Conservation (phyloP, 2,888 invertebrate genomes). For the Seladonia tumulorum region DNA sequence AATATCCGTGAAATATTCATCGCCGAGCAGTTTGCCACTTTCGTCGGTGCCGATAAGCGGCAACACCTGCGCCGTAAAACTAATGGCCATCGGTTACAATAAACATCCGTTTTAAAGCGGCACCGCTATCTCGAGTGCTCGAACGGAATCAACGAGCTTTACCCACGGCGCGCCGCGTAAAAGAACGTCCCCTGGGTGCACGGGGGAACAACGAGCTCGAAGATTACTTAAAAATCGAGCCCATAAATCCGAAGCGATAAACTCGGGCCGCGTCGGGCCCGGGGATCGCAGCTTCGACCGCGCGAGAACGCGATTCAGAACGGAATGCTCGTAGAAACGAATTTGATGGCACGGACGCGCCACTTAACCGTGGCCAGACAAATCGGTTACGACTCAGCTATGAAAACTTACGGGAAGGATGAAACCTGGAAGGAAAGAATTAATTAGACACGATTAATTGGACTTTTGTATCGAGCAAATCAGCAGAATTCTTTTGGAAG, state of each 20-base stretch:
- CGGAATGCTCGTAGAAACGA: not conserved
- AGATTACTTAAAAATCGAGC: slow-evolving; percentile 57
- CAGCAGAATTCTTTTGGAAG: too few species aligned
- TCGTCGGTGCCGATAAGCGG: slow-evolving; percentile 51
- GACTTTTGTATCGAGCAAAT: too few species aligned
- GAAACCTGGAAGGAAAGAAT: not conserved
- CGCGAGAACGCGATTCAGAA: not conserved
- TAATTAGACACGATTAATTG: too few species aligned
- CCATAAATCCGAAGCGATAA: slow-evolving; percentile 50
- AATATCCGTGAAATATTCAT: slow-evolving; percentile 61
- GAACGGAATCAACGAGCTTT: slow-evolving; percentile 35
- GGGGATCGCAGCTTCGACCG: not conserved
- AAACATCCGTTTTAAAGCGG: slow-evolving; percentile 57
- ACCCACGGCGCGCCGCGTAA: slow-evolving; percentile 10
- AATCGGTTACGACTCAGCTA: not conserved
- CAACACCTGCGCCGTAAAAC: slow-evolving; percentile 55
- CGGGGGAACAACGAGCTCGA: slow-evolving; percentile 22
- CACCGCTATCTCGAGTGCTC: slow-evolving; percentile 39
- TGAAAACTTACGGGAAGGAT: not conserved
- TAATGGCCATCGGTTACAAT: slow-evolving; percentile 56
- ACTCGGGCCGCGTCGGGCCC: slow-evolving; percentile 17
- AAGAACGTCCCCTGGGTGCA: slow-evolving; percentile 28
- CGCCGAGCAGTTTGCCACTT: slow-evolving; percentile 47
- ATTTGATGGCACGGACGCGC: not conserved
- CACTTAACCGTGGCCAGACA: not conserved